Conservation (phyloP, 37 sponge, comb jelly and placozoan genomes). For the Hormiphora californensis region DNA sequence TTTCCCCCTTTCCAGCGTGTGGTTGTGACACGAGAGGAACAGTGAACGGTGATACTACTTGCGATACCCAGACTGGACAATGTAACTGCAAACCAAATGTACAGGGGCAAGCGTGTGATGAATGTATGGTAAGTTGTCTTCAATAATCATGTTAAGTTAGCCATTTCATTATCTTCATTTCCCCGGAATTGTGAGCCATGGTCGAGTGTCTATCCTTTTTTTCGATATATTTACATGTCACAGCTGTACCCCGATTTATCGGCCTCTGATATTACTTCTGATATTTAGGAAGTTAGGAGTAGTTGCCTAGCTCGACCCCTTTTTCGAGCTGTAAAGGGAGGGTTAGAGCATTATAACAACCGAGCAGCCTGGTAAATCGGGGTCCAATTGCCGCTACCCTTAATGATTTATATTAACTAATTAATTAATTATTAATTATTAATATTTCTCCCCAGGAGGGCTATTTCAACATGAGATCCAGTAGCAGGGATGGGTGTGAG, state of each 20-base stretch:
- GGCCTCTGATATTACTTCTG: no score
- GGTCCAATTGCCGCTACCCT: no score
- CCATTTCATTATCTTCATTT: neutral
- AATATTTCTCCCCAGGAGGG: neutral
- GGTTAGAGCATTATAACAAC: no score
- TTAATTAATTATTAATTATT: neutral
- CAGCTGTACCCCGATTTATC: no score
- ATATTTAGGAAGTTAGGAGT: no score
- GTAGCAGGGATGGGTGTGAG: neutral
- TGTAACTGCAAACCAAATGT: neutral
- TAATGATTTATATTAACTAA: no score
- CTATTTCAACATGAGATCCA: constrained; percentile 1
- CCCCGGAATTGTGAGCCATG: no score
- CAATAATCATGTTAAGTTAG: neutral
- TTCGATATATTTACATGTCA: no score
- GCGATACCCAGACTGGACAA: neutral
- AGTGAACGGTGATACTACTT: neutral
- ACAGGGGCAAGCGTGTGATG: neutral
- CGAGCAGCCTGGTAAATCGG: no score
- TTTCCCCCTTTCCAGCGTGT: constrained; percentile 12
- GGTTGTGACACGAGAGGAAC: constrained; percentile 17
- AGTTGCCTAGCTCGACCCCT: no score
- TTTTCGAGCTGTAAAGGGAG: no score
- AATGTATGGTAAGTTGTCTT: neutral
- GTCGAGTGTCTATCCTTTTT: no score